Conservation (phyloP, 2,113 vertebrate genomes). For the Carettochelys insculpta region DNA sequence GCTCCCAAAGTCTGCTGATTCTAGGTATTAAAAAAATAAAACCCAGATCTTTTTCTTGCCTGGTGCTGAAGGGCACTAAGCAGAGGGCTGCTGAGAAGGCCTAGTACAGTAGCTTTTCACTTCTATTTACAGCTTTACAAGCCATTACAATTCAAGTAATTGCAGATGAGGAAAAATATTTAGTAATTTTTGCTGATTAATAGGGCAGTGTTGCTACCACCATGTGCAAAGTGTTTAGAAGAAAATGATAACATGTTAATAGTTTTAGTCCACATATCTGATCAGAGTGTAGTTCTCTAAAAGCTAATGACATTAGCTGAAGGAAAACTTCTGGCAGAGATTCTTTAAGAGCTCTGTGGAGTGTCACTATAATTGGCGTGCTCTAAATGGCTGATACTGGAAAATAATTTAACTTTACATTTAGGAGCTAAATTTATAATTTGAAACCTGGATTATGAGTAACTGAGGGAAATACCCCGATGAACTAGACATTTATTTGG, state of each 20-base stretch:
- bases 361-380: conserved; percentile 15
- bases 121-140: not conserved
- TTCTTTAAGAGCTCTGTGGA: conserved; percentile 4
- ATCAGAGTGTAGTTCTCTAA: not conserved
- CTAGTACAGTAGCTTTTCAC: not conserved
- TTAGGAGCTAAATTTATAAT: not conserved
- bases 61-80: not conserved
- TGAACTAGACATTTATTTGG: accelerated
- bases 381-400: not conserved
- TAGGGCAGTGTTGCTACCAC: not conserved
- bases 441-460: not conserved
- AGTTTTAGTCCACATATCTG: not conserved
- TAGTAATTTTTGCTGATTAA: not conserved
- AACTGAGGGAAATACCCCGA: not conserved
- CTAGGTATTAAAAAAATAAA: conserved; percentile 40
- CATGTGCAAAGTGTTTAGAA: accelerated
- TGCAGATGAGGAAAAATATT: not conserved
- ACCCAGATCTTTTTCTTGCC: not conserved
- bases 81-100: not conserved
- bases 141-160: not conserved
- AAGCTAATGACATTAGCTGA: not conserved
- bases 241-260: accelerated
- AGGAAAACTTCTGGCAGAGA: not conserved
- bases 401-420: conserved; percentile 18
- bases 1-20: conserved; percentile 51